Evolutionary conservation across 37 sponge, comb jelly and placozoan species (phyloP), one percentile per base, ranked within the genome.

Genomic region (Beroe ovata): DNA sequence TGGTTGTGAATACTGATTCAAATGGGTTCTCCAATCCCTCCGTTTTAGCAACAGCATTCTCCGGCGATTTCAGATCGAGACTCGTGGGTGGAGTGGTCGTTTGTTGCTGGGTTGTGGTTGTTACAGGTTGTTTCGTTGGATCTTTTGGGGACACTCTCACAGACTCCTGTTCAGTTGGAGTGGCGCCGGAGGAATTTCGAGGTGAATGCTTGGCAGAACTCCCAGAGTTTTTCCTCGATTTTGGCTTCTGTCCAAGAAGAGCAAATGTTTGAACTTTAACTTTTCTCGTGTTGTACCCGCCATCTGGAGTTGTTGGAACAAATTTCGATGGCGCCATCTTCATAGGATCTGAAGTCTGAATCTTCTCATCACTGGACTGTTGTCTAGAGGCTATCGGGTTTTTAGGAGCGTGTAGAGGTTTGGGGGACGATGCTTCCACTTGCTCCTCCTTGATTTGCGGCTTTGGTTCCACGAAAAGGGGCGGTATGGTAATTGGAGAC

Each of bases 251-350:
- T 40, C 84, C 84, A 1, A 77, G 38, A 23, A 77, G 25, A 38
- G 84, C 84, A 23, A 77, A 77, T 3, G 84, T 77, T 77, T 77
- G 84, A 38, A 77, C 84, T 54, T 77, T 77, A 23, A 77, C 41
- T 25, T 77, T 77, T 28, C 84, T 30, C 8, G 84, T 77, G 54
- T 77, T 77, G 47, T 77, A 77, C 26, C 84, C 84, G 8, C 84
- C 84, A 6, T 77, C 84, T 3, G 84, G 84, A 25, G 84, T 77
- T 21, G 84, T 77, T 39, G 84, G 84, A 21, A 77, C 84, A 21
- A 54, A 77, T 40, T 77, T 77, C 4, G 84, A 77, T 0, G 69
- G 14, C 20, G 4, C 26, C 33, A 42, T 1, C 84, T 77, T 77
- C 28, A 42, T 77, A 1, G 35, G 84, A 38, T 36, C 25, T 54